A percentile compares a stretch with the other conserved stretches of the same genome.
Conservation (phyloP, 2,797 vertebrate genomes). For the Poecilia gillii region DNA sequence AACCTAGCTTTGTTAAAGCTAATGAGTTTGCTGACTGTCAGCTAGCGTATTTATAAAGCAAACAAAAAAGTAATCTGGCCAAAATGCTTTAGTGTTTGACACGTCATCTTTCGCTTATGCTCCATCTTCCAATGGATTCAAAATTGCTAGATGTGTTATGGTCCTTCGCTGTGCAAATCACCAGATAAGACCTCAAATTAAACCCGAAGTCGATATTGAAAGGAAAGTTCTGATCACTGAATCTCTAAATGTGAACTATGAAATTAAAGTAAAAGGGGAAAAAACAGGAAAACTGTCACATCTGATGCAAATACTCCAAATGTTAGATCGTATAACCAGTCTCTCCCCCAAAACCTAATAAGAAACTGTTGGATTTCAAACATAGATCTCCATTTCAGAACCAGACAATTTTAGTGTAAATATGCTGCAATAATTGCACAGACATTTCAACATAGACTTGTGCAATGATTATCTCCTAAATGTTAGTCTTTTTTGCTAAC, state of each 20-base stretch:
- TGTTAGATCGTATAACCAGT: too few relatives aligned
- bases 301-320: background rate
- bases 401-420: too few relatives aligned
- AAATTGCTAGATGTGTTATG: background rate
- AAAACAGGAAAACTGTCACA: background rate
- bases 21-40: background rate
- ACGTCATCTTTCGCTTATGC: background rate
- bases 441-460: too few relatives aligned
- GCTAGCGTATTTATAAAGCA: background rate
- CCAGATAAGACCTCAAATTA: background rate
- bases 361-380: too few relatives aligned
- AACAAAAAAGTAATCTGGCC: background rate
- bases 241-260: background rate
- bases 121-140: background rate
- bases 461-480: too few relatives aligned
- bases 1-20: background rate
- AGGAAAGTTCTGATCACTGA: background rate
- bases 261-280: background rate
- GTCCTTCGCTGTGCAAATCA: background rate
- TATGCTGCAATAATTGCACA: too few relatives aligned
- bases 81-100: background rate
- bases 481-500: too few relatives aligned
- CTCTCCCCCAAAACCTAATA: too few relatives aligned
- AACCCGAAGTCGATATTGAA: background rate
- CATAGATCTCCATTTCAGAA: too few relatives aligned